Percentiles rank a stretch among this genome's conserved stretches.
Conservation (phyloP, 2,888 invertebrate genomes). For the Emmelina monodactyla region DNA sequence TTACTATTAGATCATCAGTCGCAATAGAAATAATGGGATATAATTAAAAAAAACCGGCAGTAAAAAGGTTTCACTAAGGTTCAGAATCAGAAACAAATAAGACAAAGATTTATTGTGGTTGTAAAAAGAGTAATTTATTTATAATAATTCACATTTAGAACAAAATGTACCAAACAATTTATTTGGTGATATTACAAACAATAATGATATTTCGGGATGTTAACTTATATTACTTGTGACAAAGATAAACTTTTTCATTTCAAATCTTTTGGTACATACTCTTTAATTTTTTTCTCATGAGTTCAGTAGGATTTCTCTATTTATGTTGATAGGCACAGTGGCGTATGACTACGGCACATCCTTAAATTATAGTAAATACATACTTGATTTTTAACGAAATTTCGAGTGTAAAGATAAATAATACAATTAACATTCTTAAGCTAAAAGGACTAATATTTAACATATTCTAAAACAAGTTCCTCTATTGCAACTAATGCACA, state of each 20-base stretch:
- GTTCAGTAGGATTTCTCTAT: conserved; percentile 27
- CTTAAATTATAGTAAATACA: conserved; percentile 22
- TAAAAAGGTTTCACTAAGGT: too few species aligned
- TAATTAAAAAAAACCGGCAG: too few species aligned
- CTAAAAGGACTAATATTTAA: conserved; percentile 62
- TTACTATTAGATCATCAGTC: too few species aligned
- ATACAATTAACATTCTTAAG: conserved; percentile 55
- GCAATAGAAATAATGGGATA: too few species aligned
- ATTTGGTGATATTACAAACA: conserved; percentile 41
- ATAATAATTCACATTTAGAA: conserved; percentile 59
- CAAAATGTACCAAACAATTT: conserved; percentile 49
- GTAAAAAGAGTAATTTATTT: conserved; percentile 63
- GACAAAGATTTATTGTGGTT: too few species aligned
- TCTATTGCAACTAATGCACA: conserved; percentile 31
- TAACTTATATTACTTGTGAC: conserved; percentile 31
- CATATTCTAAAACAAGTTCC: conserved; percentile 54
- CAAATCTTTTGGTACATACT: conserved; percentile 25
- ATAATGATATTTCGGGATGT: conserved; percentile 21
- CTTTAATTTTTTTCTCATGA: conserved; percentile 20
- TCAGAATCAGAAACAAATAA: too few species aligned
- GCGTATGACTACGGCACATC: conserved; percentile 14
- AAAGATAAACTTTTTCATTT: conserved; percentile 25
- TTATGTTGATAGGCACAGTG: conserved; percentile 20
- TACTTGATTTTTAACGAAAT: conserved; percentile 39
- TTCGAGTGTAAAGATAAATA: conserved; percentile 61